Conservation (phyloP, 2,113 vertebrate genomes). For the Alouatta palliata region DNA sequence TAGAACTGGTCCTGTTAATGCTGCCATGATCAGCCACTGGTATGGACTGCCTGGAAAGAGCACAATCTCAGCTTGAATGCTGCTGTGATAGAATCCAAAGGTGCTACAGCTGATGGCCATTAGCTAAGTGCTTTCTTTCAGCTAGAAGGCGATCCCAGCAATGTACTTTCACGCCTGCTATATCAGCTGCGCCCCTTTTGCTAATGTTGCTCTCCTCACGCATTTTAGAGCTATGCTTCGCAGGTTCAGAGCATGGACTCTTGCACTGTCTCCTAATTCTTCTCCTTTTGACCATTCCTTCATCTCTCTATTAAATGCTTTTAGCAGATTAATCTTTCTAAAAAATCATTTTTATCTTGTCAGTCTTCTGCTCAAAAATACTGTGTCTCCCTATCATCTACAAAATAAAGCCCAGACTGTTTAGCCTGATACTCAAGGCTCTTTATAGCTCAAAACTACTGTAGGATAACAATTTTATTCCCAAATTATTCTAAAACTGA, state of each 20-base stretch:
- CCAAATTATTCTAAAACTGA: background rate
- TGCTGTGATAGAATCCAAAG: background rate
- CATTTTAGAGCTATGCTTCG: background rate
- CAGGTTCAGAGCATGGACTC: background rate
- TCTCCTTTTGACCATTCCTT: background rate
- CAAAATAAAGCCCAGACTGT: conserved; percentile 1
- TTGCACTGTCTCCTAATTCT: background rate
- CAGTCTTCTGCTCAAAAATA: conserved; percentile 5
- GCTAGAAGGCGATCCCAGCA: background rate
- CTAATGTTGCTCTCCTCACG: background rate
- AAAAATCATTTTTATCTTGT: background rate
- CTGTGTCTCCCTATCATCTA: background rate
- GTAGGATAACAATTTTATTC: conserved; percentile 1
- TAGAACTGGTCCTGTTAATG: background rate
- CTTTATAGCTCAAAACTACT: background rate
- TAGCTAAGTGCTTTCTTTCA: background rate
- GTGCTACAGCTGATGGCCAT: background rate
- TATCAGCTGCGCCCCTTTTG: background rate
- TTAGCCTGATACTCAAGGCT: background rate
- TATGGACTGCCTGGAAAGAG: background rate
- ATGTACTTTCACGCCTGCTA: background rate
- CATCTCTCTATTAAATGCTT: background rate
- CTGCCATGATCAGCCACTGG: background rate
- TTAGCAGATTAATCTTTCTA: background rate
- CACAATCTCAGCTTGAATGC: background rate